Evolutionary conservation across 1,140 invertebrate species (phyloP).

Genomic region (Meloidogyne floridensis): DNA sequence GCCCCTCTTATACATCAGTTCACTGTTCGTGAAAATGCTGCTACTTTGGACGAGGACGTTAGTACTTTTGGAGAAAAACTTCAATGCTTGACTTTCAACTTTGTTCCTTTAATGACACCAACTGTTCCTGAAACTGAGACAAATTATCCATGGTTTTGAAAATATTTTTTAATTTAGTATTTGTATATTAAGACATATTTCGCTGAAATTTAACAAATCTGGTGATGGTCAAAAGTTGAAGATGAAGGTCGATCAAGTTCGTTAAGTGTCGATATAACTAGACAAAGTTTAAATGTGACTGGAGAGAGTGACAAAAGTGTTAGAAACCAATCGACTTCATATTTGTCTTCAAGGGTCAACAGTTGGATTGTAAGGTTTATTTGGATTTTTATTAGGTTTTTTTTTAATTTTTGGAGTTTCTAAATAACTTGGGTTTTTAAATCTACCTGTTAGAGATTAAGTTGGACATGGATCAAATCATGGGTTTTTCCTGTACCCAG

Average conservation of each 20-base stretch:
- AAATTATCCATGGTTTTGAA: background rate
- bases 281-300: background rate
- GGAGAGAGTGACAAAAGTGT: background rate
- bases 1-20: conserved; percentile 24
- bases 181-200: background rate
- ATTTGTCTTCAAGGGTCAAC: background rate
- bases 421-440: too few relatives aligned
- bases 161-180: background rate
- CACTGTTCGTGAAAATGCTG: conserved; percentile 12
- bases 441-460: too few relatives aligned
- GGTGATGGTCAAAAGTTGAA: background rate
- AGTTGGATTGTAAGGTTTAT: conserved; percentile 29
- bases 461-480: too few relatives aligned
- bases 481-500: too few relatives aligned
- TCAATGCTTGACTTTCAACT: background rate
- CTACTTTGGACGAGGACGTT: background rate
- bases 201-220: background rate
- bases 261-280: background rate
- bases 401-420: background rate
- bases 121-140: background rate
- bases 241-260: background rate
- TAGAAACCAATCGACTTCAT: background rate
- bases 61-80: conserved; percentile 17
- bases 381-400: background rate
- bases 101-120: background rate